phyloP scores from a whole-genome alignment of 23 tunicate species.

The Aplidium turbinatum region DNA sequence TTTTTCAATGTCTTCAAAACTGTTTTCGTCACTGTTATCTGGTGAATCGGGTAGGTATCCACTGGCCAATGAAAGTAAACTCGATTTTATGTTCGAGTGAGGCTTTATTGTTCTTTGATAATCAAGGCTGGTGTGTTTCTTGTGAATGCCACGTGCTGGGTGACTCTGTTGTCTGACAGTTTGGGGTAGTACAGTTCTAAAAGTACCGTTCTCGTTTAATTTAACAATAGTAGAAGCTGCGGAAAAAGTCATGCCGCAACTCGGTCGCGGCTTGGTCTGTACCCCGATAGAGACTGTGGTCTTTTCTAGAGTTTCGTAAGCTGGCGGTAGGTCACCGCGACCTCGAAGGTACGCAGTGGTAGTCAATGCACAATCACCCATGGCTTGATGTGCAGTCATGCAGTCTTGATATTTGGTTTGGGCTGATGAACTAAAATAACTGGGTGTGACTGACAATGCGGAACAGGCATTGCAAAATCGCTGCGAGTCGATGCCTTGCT shows the following conservation, averaged over 20 bases:
- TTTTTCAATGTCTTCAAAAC: slow-evolving; percentile 4
- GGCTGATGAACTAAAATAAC: too few relatives aligned
- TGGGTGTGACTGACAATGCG: too few relatives aligned
- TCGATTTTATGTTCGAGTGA: neutral
- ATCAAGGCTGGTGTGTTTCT: neutral
- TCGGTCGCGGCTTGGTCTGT: neutral
- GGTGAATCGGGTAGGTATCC: slow-evolving; percentile 48
- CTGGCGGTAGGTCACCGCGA: slow-evolving; percentile 38
- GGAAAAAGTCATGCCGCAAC: neutral
- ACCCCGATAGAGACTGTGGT: neutral
- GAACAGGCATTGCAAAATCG: too few relatives aligned
- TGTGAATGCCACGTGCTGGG: neutral
- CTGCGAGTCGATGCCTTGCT: too few relatives aligned
- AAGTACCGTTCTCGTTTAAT: neutral
- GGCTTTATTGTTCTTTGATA: neutral
- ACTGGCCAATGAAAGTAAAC: slow-evolving; percentile 31
- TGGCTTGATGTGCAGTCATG: too few relatives aligned
- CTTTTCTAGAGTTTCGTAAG: slow-evolving; percentile 24
- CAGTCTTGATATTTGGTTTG: too few relatives aligned
- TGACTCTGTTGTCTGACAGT: too few relatives aligned
- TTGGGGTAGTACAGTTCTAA: too few relatives aligned
- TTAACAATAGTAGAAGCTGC: neutral
- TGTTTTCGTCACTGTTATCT: slow-evolving; percentile 31
- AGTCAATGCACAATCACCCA: too few relatives aligned
- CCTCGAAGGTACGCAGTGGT: too few relatives aligned